Percentiles rank a stretch among this genome's conserved stretches.
Evolutionary conservation across 2,888 invertebrate species (phyloP).

Genomic region (Polyommatus iphigenia): DNA sequence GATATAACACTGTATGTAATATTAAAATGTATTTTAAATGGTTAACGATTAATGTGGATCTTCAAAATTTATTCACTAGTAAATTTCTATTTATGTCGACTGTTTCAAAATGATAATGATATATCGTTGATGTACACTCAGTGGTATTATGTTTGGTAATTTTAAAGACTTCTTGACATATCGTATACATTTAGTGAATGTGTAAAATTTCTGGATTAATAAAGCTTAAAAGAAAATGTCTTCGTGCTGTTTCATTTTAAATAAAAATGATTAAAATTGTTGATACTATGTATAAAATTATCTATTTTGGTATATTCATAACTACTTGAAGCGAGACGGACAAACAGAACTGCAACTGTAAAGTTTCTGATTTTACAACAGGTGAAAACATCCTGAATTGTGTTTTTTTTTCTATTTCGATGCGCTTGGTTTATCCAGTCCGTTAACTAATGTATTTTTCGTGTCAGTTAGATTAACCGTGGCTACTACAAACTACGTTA

Average conservation of each 20-base stretch:
- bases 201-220: constrained; percentile 70
- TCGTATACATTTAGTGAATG: constrained; percentile 68
- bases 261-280: background rate
- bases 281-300: too few relatives aligned
- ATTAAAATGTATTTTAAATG: background rate
- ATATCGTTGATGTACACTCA: constrained; percentile 31
- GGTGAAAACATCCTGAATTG: background rate
- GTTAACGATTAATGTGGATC: background rate
- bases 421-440: background rate
- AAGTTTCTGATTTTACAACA: too few relatives aligned
- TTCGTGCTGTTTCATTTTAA: background rate
- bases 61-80: constrained; percentile 14
- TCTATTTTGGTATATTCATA: background rate
- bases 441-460: constrained; percentile 35
- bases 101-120: background rate
- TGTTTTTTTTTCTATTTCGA: background rate
- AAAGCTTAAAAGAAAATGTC: constrained; percentile 70
- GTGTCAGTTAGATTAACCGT: constrained; percentile 40
- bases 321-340: too few relatives aligned
- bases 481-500: constrained; percentile 46
- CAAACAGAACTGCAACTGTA: background rate
- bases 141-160: constrained; percentile 56
- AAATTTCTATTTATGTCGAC: background rate
- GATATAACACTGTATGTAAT: constrained; percentile 29
- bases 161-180: constrained; percentile 76